phyloP scores from a whole-genome alignment of 2,888 invertebrate genomes.

The Andrena praecox region DNA sequence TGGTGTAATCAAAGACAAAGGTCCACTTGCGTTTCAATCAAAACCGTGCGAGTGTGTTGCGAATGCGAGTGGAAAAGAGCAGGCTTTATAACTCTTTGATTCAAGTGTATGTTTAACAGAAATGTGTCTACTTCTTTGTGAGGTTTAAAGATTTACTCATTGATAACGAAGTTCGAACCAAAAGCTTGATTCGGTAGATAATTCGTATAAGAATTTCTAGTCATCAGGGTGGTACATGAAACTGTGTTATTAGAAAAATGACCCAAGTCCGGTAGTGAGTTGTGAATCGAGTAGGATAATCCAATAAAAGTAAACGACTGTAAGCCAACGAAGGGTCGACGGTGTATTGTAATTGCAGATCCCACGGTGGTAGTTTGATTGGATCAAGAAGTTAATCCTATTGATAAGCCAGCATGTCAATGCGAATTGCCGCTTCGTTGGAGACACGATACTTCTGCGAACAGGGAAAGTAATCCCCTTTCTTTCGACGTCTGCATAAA shows the following conservation, averaged over 20 bases:
- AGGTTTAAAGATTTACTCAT: too few relatives aligned
- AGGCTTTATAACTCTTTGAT: too few relatives aligned
- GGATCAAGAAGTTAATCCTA: slow-evolving; percentile 37
- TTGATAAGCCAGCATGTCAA: slow-evolving; percentile 20
- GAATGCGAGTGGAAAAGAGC: not conserved
- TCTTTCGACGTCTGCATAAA: not conserved
- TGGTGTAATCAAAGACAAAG: not conserved
- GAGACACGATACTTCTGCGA: slow-evolving; percentile 2
- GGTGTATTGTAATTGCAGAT: slow-evolving; percentile 38
- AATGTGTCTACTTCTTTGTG: too few relatives aligned
- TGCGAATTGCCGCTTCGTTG: slow-evolving; percentile 14
- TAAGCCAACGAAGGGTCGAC: slow-evolving; percentile 48
- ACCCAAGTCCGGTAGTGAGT: not conserved
- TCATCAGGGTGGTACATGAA: too few relatives aligned
- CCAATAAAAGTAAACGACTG: slow-evolving; percentile 38
- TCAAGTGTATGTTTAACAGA: too few relatives aligned
- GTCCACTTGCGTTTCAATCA: not conserved
- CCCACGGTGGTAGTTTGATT: slow-evolving; percentile 28
- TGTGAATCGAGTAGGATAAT: slow-evolving; percentile 10
- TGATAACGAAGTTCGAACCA: too few relatives aligned
- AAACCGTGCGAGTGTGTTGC: not conserved
- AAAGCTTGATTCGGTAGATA: too few relatives aligned
- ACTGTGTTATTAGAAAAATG: not conserved
- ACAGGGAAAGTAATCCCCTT: not conserved
- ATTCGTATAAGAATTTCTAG: too few relatives aligned